A percentile compares a stretch with the other conserved stretches of the same genome.
These are phyloP conservation scores for Mohoua ochrocephala DNA, from an alignment of 2,113 vertebrate species.

Conservation along the genomic window DNA sequence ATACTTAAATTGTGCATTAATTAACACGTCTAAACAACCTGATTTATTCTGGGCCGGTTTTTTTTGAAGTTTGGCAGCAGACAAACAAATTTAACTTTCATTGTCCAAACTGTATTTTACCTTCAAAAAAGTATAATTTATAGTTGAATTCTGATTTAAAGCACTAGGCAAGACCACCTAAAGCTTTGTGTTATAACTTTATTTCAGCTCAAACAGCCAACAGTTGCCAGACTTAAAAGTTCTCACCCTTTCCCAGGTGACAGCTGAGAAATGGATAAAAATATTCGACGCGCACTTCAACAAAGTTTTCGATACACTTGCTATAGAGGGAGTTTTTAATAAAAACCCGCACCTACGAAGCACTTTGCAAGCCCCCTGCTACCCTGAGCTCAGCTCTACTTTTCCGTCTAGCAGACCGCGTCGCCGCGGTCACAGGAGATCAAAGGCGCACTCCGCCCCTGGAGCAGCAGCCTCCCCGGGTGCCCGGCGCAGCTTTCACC, in stretches of 20 bases:
- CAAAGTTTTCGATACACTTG: neutral
- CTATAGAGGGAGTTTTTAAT: neutral
- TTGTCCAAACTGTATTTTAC: neutral
- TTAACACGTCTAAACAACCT: neutral
- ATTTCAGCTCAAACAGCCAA: neutral
- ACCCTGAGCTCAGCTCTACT: neutral
- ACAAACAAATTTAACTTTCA: neutral
- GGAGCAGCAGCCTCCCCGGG: neutral
- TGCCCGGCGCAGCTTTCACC: neutral
- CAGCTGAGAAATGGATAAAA: neutral
- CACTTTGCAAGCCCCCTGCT: neutral
- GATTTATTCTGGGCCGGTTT: neutral
- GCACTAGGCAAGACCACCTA: neutral
- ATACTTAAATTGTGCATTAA: neutral
- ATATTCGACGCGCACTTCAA: neutral
- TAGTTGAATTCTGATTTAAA: neutral
- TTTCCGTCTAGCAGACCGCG: neutral
- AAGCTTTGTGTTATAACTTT: neutral
- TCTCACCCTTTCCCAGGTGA: neutral
- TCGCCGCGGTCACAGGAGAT: fast-evolving
- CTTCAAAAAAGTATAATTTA: neutral
- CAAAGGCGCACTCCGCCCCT: neutral
- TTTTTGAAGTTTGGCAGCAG: neutral
- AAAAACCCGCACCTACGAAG: neutral
- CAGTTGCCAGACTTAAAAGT: neutral